Evolutionary conservation across 2,113 vertebrate species (phyloP).

Genomic region (Nycticorax nycticorax): DNA sequence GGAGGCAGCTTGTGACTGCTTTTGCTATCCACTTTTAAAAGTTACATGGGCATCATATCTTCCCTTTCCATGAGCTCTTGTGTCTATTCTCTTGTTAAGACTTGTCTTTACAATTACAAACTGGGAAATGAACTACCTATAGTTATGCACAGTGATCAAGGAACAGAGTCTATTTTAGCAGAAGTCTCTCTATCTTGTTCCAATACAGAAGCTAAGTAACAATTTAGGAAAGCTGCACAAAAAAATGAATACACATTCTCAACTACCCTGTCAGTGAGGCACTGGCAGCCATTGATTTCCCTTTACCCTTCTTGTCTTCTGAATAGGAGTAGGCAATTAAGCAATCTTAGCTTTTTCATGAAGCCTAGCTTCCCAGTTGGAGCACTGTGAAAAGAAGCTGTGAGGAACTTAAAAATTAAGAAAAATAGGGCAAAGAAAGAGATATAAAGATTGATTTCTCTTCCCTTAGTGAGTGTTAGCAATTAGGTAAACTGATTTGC

Average conservation of each 20-base stretch:
- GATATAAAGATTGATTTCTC: conserved; percentile 48
- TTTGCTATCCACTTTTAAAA: background rate
- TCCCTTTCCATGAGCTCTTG: background rate
- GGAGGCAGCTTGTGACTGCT: background rate
- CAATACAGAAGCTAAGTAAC: background rate
- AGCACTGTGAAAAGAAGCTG: conserved; percentile 4
- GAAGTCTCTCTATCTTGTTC: background rate
- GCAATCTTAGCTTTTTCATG: conserved; percentile 3
- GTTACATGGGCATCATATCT: background rate
- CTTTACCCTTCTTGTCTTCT: background rate
- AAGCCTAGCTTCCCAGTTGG: conserved; percentile 6
- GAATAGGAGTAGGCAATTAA: conserved; percentile 1
- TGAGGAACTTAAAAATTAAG: background rate
- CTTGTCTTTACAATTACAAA: background rate
- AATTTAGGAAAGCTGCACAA: background rate
- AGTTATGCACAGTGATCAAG: background rate
- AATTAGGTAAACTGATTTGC: conserved; percentile 71
- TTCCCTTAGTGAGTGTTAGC: conserved; percentile 48
- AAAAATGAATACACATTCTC: background rate
- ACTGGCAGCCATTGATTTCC: background rate
- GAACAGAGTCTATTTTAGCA: background rate
- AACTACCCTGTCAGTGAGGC: background rate
- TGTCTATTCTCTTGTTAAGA: background rate
- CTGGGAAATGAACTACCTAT: background rate
- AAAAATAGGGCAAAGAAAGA: background rate